Conservation (phyloP, 2,888 invertebrate genomes). For the Apotomis betuletana region DNA sequence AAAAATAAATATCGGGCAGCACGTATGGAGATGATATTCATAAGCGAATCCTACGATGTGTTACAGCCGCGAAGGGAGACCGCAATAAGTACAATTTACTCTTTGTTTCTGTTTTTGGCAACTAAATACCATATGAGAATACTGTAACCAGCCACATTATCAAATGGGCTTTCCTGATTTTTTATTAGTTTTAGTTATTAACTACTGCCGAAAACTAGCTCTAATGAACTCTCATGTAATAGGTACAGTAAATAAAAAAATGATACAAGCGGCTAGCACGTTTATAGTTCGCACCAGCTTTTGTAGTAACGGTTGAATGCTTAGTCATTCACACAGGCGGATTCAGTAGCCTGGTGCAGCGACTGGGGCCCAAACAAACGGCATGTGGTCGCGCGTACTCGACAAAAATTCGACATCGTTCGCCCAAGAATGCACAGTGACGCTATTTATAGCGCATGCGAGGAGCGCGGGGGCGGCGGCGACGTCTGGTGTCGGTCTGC, state of each 20-base stretch:
- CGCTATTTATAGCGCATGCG: conserved; percentile 79
- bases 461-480: conserved; percentile 83
- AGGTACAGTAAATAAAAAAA: background rate
- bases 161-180: too few species aligned
- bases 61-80: too few species aligned
- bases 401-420: conserved; percentile 84
- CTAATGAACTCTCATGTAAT: too few species aligned
- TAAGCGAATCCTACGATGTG: too few species aligned
- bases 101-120: too few species aligned
- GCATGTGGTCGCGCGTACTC: conserved; percentile 83
- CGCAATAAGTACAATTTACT: too few species aligned
- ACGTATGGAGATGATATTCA: too few species aligned
- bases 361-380: conserved; percentile 78
- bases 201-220: too few species aligned
- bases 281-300: conserved; percentile 16
- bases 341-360: conserved; percentile 39
- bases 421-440: conserved; percentile 83
- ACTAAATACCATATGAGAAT: too few species aligned
- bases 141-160: too few species aligned
- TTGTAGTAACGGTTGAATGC: conserved; percentile 25
- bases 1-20: too few species aligned
- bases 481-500: conserved; percentile 84
- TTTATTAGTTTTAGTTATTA: too few species aligned
- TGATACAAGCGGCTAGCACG: background rate
- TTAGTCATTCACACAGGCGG: conserved; percentile 33